These are phyloP conservation scores for Champsocephalus gunnari DNA, from an alignment of 2,797 vertebrate genomes.

Conservation along the genomic window DNA sequence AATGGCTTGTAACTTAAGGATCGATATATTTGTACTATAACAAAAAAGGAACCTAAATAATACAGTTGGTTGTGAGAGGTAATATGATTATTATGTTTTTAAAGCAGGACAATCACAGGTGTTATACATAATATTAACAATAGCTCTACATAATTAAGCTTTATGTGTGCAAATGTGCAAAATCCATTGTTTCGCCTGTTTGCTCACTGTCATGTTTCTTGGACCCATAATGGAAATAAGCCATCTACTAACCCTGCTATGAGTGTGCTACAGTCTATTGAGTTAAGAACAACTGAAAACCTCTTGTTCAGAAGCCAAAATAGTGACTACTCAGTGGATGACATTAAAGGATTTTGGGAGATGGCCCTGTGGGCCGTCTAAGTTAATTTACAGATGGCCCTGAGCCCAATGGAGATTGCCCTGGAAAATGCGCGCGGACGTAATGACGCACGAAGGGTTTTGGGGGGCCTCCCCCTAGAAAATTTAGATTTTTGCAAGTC, in stretches of 20 bases:
- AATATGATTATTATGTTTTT: no score
- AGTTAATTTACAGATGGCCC: no score
- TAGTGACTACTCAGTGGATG: neutral
- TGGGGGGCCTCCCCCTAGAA: no score
- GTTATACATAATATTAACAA: neutral
- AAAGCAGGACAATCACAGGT: neutral
- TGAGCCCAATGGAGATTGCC: no score
- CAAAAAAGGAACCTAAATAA: neutral
- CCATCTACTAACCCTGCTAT: neutral
- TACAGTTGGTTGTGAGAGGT: neutral
- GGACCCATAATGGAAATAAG: neutral
- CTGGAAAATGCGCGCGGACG: no score
- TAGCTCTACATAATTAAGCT: neutral
- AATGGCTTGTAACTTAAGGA: neutral
- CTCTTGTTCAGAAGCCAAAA: constrained; percentile 2
- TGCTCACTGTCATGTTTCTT: neutral
- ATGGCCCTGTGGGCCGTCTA: no score
- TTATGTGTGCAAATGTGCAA: neutral
- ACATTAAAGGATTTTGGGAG: no score
- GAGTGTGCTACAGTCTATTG: neutral
- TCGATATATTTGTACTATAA: neutral
- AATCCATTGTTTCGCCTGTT: neutral
- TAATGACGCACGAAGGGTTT: no score
- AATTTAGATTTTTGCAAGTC: no score
- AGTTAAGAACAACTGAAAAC: neutral